Base-by-base conservation (phyloP, 2,888 invertebrate genomes). In the Apocheima hispidaria region DNA sequence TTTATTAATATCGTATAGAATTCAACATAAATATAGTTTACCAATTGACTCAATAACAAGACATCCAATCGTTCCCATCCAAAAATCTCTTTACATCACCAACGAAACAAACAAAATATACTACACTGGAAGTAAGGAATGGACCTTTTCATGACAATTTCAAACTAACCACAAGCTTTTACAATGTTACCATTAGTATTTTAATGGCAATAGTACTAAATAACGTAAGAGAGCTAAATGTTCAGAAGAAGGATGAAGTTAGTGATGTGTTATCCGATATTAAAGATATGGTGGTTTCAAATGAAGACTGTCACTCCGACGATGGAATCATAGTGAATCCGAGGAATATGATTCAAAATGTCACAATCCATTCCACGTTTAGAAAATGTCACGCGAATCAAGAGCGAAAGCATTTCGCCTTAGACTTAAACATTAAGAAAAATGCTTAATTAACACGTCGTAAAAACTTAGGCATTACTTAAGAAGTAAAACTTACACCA, bases 391-490 rank as follows among this genome's bases (percentile, higher is more conserved):
- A 67, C 60, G 49, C 55, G 53, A 65, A 58, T 51, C 40, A 63
- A 63, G 81, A 82, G 82, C 82, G 73, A 79, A 86, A 83, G 83
- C 82, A 74, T 83, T 75, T 73, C 78, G 88, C 84, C 78, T 86
- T 84, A 85, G 83, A 86, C 88, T 90, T 88, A 90, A 74, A 82
- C 70, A 82, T 84, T 85, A 87, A 83, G 83, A 83, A 83, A 88
- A 88, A 87, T 87, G 85, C 90, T 88, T 88, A 88, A 80, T 81
- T 81, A 87, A 88, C 84, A 87, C 79, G 79, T 87, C 82, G 82
- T 87, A 88, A 83, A 87, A 90, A 89, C 90, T 90, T 91, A 91
- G 89, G 90, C 90, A 84, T 86, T 88, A 88, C 86, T 90, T 90
- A 90, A 84, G 35, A 57, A 82, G 83, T 89, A 88, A 72, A 86